Conservation (phyloP, 2,797 vertebrate species). For the Cyclura pinguis region DNA sequence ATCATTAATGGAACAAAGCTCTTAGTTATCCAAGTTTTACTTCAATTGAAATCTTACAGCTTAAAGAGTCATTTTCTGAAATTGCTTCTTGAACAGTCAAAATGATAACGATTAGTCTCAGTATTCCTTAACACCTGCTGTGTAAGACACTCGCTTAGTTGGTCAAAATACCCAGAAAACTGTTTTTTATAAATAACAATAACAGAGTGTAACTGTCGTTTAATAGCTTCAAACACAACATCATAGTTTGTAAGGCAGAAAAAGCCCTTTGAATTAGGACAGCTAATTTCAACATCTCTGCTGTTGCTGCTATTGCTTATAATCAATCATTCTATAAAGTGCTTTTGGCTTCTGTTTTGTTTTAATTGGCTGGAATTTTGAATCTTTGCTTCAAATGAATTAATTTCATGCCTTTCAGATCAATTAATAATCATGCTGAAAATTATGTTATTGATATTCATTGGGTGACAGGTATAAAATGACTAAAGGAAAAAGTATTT, state of each 20-base stretch:
- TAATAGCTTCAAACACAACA: conserved; percentile 61
- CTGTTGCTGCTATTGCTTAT: conserved; percentile 52
- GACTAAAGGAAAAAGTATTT: not conserved
- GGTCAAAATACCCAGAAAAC: conserved; percentile 55
- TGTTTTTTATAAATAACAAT: conserved; percentile 65
- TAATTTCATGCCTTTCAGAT: conserved; percentile 69
- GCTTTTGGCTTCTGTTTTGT: conserved; percentile 65
- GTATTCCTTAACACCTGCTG: conserved; percentile 56
- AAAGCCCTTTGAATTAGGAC: conserved; percentile 38
- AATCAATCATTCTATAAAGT: conserved; percentile 61
- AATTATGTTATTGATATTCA: conserved; percentile 49
- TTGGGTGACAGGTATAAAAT: conserved; percentile 40
- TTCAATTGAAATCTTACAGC: conserved; percentile 68
- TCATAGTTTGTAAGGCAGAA: conserved; percentile 32
- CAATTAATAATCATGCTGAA: conserved; percentile 61
- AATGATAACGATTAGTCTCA: conserved; percentile 59
- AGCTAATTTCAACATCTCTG: conserved; percentile 63
- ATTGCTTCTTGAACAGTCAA: conserved; percentile 67
- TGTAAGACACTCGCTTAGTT: conserved; percentile 59
- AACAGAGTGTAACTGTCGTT: conserved; percentile 56
- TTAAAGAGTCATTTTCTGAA: conserved; percentile 68
- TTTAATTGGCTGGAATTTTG: conserved; percentile 68
- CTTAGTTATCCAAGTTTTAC: conserved; percentile 58
- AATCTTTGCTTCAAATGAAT: conserved; percentile 66
- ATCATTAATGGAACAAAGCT: conserved; percentile 48